Conservation (phyloP, 2,888 invertebrate species). For the Drosophila nr. medialis region DNA sequence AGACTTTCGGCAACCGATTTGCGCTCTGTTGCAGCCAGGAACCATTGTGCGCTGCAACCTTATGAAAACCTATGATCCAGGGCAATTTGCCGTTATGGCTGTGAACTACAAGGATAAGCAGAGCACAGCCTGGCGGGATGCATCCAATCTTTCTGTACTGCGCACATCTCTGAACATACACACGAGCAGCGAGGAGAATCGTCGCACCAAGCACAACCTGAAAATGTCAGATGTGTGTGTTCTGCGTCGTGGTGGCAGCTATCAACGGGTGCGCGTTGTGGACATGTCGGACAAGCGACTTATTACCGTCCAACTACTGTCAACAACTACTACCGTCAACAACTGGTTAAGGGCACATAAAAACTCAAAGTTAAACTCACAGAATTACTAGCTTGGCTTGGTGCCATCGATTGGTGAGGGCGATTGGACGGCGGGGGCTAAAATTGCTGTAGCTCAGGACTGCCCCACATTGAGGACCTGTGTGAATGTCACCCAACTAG, state of each 20-base stretch:
- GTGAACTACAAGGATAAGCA: slow-evolving; percentile 21
- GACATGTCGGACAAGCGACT: slow-evolving; percentile 15
- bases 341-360: slow-evolving; percentile 23
- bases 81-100: slow-evolving; percentile 44
- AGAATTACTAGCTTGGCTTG: slow-evolving; percentile 35
- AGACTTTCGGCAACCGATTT: slow-evolving; percentile 21
- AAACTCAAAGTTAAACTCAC: slow-evolving; percentile 13
- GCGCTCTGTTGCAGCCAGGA: slow-evolving; percentile 5
- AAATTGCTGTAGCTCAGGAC: slow-evolving; percentile 39
- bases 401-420: slow-evolving; percentile 7
- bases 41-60: slow-evolving; percentile 42
- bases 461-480: slow-evolving; percentile 39
- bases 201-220: background rate
- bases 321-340: no score
- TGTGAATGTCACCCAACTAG: slow-evolving; percentile 24
- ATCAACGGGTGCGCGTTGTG: slow-evolving; percentile 54
- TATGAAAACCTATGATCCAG: slow-evolving; percentile 28
- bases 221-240: slow-evolving; percentile 48
- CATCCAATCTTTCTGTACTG: background rate
- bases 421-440: slow-evolving; percentile 20
- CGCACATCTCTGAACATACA: slow-evolving; percentile 22
- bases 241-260: slow-evolving; percentile 1
- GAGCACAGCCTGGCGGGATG: slow-evolving; percentile 33
- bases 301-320: slow-evolving; percentile 35
- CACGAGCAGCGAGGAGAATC: slow-evolving; percentile 28